Conservation (phyloP, 2,888 invertebrate species). For the Lasioglossum lativentre region DNA sequence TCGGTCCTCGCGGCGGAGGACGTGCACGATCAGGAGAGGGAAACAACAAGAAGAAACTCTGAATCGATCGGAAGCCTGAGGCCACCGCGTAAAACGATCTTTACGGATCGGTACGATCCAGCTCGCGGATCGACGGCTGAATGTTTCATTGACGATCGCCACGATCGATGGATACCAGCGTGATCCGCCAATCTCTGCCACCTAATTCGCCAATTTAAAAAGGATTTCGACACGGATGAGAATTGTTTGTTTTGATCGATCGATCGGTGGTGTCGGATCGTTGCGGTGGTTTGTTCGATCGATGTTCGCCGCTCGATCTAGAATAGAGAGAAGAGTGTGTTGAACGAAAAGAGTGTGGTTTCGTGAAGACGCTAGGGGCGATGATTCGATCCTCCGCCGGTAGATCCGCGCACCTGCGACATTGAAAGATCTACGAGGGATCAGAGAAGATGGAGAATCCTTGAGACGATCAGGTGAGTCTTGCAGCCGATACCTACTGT, state of each 20-base stretch:
- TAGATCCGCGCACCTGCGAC: conserved; percentile 11
- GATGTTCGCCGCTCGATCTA: background rate
- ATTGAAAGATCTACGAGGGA: conserved; percentile 23
- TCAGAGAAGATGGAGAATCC: conserved; percentile 60
- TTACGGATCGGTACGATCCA: conserved; percentile 24
- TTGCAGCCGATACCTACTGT: background rate
- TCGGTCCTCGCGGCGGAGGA: conserved; percentile 45
- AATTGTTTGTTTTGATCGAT: background rate
- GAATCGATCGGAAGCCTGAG: background rate
- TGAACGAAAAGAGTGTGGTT: conserved; percentile 4
- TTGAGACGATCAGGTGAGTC: conserved; percentile 64
- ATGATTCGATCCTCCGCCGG: conserved; percentile 36
- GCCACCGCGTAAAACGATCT: background rate
- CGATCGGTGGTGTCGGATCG: background rate
- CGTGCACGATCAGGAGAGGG: background rate
- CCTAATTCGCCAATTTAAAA: background rate
- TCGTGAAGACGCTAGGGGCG: background rate
- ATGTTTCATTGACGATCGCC: conserved; percentile 23
- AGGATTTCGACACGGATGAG: background rate
- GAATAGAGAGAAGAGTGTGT: background rate
- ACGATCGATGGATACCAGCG: background rate
- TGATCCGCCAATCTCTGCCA: conserved; percentile 9
- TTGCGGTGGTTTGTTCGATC: background rate
- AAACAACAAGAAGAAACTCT: background rate
- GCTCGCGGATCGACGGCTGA: background rate